These are phyloP conservation scores for Chloroclysta siterata DNA, from an alignment of 2,888 invertebrate species.

Conservation along the genomic window DNA sequence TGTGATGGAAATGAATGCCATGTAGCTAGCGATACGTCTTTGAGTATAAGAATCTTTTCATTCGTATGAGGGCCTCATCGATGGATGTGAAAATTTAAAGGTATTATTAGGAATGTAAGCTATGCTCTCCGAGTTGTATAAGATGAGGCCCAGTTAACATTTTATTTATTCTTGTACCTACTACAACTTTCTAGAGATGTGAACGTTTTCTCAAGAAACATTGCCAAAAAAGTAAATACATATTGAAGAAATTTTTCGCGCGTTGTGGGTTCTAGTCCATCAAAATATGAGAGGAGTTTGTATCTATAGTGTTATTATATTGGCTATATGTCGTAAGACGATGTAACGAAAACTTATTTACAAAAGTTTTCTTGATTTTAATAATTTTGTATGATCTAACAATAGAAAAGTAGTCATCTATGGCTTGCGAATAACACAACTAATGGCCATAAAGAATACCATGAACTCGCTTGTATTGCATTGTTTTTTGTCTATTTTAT, in stretches of 20 bases:
- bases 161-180: slow-evolving; percentile 37
- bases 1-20: slow-evolving; percentile 81
- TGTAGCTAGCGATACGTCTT: slow-evolving; percentile 67
- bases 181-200: slow-evolving; percentile 48
- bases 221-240: slow-evolving; percentile 64
- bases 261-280: slow-evolving; percentile 83
- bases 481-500: slow-evolving; percentile 69
- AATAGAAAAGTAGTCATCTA: slow-evolving; percentile 76
- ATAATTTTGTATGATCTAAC: slow-evolving; percentile 79
- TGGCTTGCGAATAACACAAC: slow-evolving; percentile 84
- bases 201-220: slow-evolving; percentile 50
- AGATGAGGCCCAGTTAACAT: slow-evolving; percentile 44
- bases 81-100: slow-evolving; percentile 48
- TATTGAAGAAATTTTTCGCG: slow-evolving; percentile 61
- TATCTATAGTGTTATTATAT: slow-evolving; percentile 67
- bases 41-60: slow-evolving; percentile 47
- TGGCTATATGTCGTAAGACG: slow-evolving; percentile 53
- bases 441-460: slow-evolving; percentile 80
- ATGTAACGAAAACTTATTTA: slow-evolving; percentile 32
- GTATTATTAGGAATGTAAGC: slow-evolving; percentile 47
- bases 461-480: slow-evolving; percentile 80
- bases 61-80: slow-evolving; percentile 46
- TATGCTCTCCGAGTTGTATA: slow-evolving; percentile 28
- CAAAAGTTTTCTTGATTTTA: slow-evolving; percentile 72
- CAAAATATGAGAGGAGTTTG: slow-evolving; percentile 70